These are phyloP conservation scores for Orbicella faveolata DNA, from an alignment of 64 coral and sea anemone genomes.

Conservation along the genomic window DNA sequence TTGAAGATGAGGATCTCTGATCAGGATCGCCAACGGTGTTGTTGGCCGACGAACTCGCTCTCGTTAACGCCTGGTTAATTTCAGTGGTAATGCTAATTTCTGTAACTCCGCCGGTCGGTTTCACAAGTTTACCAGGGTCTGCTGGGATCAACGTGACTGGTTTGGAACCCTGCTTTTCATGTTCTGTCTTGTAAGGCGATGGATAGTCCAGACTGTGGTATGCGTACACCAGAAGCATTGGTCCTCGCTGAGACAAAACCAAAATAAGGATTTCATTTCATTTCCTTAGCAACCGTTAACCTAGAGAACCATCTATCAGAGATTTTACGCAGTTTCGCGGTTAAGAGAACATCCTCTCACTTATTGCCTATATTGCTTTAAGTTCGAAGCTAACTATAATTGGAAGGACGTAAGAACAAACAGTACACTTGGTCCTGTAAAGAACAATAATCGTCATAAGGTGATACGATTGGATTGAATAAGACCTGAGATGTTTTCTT, in stretches of 20 bases:
- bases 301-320: no score
- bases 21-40: background rate
- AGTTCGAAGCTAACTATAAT: no score
- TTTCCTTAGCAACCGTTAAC: no score
- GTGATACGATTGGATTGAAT: no score
- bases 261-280: background rate
- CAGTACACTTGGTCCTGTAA: no score
- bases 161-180: slow-evolving; percentile 40
- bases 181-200: slow-evolving; percentile 25
- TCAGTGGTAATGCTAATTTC: background rate
- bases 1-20: background rate
- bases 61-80: background rate
- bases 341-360: no score
- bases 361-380: no score
- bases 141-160: slow-evolving; percentile 16
- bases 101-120: background rate
- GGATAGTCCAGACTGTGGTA: slow-evolving; percentile 31
- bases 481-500: no score
- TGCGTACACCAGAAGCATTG: slow-evolving; percentile 36
- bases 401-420: no score
- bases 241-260: slow-evolving; percentile 12
- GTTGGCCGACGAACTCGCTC: background rate
- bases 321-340: no score
- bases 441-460: no score
- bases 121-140: background rate